Evolutionary conservation across 2,797 vertebrate species (phyloP).

Genomic region (Epinephelus coioides): DNA sequence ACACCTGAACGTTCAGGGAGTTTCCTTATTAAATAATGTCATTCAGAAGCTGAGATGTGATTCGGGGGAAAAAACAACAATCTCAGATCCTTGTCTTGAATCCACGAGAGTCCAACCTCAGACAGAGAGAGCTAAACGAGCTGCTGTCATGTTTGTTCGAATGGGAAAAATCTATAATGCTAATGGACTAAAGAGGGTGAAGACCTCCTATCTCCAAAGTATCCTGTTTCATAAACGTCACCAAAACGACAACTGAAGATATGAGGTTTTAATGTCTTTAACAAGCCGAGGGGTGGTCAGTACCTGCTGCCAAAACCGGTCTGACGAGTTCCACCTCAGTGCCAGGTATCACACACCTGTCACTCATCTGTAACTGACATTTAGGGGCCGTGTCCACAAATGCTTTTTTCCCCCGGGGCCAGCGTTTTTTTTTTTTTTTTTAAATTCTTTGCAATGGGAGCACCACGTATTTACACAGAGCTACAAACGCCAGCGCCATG

Average conservation of each 20-base stretch:
- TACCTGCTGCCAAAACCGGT: slow-evolving; percentile 9
- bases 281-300: not conserved
- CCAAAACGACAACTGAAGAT: not conserved
- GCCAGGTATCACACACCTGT: too few relatives aligned
- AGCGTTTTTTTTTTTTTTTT: too few relatives aligned
- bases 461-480: too few relatives aligned
- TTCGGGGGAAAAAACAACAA: not conserved
- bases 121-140: not conserved
- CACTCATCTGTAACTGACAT: not conserved
- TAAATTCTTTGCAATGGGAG: too few relatives aligned
- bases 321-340: not conserved
- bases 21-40: not conserved
- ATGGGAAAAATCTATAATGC: not conserved
- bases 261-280: not conserved
- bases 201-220: not conserved
- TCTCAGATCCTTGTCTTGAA: too few relatives aligned
- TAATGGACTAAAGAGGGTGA: not conserved
- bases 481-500: too few relatives aligned
- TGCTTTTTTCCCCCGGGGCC: too few relatives aligned
- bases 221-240: not conserved
- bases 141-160: not conserved
- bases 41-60: not conserved
- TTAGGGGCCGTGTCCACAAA: too few relatives aligned
- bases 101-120: not conserved
- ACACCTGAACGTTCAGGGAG: not conserved